Evolutionary conservation across 2,797 vertebrate species (phyloP).

Genomic region (Acanthiza pusilla): DNA sequence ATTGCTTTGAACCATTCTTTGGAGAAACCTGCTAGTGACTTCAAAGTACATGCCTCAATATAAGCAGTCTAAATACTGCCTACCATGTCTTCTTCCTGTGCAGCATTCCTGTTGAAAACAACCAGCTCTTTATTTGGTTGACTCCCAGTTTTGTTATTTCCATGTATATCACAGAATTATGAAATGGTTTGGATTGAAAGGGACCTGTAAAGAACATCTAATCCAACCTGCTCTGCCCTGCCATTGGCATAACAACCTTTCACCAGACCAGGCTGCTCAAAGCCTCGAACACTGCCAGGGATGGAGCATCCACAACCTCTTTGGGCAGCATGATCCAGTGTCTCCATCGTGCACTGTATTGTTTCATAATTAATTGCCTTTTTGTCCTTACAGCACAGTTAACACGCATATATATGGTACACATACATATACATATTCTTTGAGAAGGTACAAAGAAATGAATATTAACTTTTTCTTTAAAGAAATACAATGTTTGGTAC

Average conservation of each 20-base stretch:
- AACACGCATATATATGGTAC: no score
- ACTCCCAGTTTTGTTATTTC: neutral
- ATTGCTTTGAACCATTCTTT: neutral
- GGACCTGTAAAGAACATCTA: neutral
- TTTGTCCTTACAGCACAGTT: neutral
- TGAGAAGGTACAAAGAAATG: neutral
- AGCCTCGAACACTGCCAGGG: neutral
- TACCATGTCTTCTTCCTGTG: neutral
- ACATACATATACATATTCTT: fast-evolving
- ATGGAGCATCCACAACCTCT: neutral
- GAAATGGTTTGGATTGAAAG: neutral
- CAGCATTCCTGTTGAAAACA: neutral
- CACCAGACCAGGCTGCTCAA: neutral
- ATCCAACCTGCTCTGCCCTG: neutral
- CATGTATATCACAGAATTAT: neutral
- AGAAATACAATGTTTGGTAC: neutral
- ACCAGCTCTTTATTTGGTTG: neutral
- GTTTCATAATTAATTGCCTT: neutral
- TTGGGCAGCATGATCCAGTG: neutral
- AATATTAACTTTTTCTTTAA: neutral
- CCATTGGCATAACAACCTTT: fast-evolving
- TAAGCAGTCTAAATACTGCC: neutral
- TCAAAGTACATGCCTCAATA: neutral
- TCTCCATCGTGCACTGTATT: neutral
- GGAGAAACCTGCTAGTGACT: neutral